Evolutionary conservation across 2,888 invertebrate genomes (phyloP), one percentile per base, ranked within the genome.

Genomic region (Mesoligia furuncula): DNA sequence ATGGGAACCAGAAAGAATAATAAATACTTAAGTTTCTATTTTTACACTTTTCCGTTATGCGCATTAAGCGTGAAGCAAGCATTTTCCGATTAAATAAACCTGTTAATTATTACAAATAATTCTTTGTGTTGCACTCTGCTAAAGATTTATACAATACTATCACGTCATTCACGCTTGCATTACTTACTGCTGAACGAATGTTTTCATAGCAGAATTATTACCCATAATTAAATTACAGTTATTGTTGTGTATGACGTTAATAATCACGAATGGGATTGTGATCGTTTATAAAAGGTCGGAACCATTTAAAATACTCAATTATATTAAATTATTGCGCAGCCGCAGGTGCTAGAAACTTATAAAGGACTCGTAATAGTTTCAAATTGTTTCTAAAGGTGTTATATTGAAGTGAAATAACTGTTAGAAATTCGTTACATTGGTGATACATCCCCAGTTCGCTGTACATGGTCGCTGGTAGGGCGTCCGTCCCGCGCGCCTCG

Each of bases 401-500:
- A 67, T 79, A 45, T 59, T 65, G 31, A 51, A 67, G 68, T 62
- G 20, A 48, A 31, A 45, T 57, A 72, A 62, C 48, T 69, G 73
- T 73, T 72, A 54, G 71, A 83, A 59, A 85, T 86, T 85, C 31
- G 79, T 76, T 79, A 83, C 70, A 20, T 84, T 85, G 77, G 81
- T 86, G 81, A 85, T 86, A 89, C 85, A 90, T 90, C 88, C 81
- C 85, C 75, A 76, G 87, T 77, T 85, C 79, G 89, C 92, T 93
- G 67, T 93, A 95, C 91, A 93, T 92, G 95, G 93, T 87, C 86
- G 90, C 80, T 84, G 88, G 89, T 88, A 90, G 90, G 90, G 90
- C 90, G 90, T 86, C 79, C 86, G 89, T 83, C 85, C 85, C 88
- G 88, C 89, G 88, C 85, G 88, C 85, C 88, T 89, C 87, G 89